Evolutionary conservation across 2,888 invertebrate species (phyloP).

Genomic region (Cephus sareptanus): DNA sequence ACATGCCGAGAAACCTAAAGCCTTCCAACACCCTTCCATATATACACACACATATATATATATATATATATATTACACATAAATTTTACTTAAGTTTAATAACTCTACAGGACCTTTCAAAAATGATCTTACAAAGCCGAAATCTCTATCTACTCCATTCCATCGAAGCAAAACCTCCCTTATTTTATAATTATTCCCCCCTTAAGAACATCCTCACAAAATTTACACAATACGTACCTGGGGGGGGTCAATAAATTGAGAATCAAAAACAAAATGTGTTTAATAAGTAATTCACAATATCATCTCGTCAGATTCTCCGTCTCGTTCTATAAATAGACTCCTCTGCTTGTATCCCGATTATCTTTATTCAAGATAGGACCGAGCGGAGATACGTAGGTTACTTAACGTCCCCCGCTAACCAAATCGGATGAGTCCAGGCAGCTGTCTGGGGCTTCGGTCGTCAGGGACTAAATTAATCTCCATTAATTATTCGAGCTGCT

Average conservation of each 20-base stretch:
- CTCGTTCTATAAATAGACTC: neutral
- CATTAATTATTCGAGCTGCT: conserved; percentile 7
- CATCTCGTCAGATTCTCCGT: neutral
- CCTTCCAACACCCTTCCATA: neutral
- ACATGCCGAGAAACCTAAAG: neutral
- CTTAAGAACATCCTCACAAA: neutral
- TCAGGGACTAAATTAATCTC: conserved; percentile 9
- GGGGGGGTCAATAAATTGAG: neutral
- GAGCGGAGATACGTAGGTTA: neutral
- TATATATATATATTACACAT: no score
- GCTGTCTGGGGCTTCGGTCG: conserved; percentile 5
- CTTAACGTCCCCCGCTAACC: neutral
- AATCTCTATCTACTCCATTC: neutral
- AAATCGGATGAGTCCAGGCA: neutral
- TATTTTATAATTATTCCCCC: neutral
- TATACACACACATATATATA: no score
- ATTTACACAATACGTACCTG: neutral
- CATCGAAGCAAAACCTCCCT: neutral
- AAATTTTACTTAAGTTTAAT: neutral
- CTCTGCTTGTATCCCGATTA: neutral
- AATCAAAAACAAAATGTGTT: neutral
- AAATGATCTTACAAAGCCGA: neutral
- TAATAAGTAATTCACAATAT: neutral
- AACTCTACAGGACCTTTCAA: neutral
- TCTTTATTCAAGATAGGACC: neutral